Percentiles rank a stretch among this genome's conserved stretches.
phyloP scores from a whole-genome alignment of 92 coral and sea anemone species.

The Parazoanthus atlanticus region DNA sequence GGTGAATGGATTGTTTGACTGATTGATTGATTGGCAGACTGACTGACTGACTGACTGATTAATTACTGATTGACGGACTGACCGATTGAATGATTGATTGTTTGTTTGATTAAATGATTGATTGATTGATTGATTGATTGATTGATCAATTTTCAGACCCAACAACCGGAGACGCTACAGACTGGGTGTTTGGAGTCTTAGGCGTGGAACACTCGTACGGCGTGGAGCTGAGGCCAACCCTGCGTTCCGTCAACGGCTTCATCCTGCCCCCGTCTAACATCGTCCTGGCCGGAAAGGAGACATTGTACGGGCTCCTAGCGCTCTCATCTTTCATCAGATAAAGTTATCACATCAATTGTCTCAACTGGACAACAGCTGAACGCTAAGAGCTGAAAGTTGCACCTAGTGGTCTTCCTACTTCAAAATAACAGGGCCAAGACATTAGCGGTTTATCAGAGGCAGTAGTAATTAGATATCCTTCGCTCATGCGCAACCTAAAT shows the following conservation, averaged over 20 bases:
- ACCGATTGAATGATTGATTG: no score
- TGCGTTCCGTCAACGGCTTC: slow-evolving; percentile 70
- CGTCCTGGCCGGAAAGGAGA: slow-evolving; percentile 81
- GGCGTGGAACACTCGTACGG: slow-evolving; percentile 96
- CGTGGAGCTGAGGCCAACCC: slow-evolving; percentile 84
- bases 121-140: neutral
- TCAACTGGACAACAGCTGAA: no score
- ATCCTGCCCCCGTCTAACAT: slow-evolving; percentile 73
- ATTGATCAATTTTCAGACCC: slow-evolving; percentile 65
- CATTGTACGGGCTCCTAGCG: slow-evolving; percentile 73
- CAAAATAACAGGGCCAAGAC: neutral
- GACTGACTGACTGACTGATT: no score
- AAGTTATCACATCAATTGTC: neutral
- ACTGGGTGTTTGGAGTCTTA: slow-evolving; percentile 85
- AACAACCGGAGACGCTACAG: slow-evolving; percentile 96
- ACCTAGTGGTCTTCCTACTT: neutral
- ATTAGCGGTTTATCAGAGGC: neutral
- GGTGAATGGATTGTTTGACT: no score
- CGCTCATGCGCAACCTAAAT: no score
- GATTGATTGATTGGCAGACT: no score
- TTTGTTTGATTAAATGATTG: no score
- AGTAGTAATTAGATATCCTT: no score
- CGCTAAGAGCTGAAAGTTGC: neutral
- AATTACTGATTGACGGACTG: no score
- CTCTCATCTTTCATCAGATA: slow-evolving; percentile 47